Percentiles rank a stretch among this genome's conserved stretches.
These are phyloP conservation scores for Camelus bactrianus DNA, from an alignment of 2,113 vertebrate species.

Conservation along the genomic window DNA sequence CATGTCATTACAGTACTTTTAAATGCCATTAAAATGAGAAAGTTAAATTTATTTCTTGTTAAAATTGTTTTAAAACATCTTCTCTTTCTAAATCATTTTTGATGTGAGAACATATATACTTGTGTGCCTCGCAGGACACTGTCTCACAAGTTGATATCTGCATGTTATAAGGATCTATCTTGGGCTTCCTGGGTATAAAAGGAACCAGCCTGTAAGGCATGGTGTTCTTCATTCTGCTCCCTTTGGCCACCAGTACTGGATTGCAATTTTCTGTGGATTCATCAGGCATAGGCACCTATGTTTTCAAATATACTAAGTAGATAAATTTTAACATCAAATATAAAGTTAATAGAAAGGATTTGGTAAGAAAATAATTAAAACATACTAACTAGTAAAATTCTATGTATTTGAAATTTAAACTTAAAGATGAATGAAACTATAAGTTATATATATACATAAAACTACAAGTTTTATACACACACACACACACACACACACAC, in stretches of 20 bases:
- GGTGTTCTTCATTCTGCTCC: background rate
- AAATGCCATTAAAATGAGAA: background rate
- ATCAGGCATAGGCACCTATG: background rate
- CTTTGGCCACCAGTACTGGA: background rate
- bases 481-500: no score
- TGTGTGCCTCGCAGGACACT: background rate
- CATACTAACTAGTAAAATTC: background rate
- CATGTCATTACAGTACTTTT: background rate
- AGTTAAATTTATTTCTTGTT: background rate
- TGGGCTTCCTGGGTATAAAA: background rate
- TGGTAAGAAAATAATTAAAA: background rate
- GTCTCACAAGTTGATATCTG: background rate
- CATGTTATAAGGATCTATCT: background rate
- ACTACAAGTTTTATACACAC: no score
- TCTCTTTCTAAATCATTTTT: background rate
- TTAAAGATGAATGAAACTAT: background rate
- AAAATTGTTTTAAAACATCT: background rate
- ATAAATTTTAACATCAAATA: background rate
- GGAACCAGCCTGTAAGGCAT: background rate
- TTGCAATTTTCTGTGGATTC: background rate
- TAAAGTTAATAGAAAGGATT: background rate
- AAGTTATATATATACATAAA: background rate
- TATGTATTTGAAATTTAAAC: background rate
- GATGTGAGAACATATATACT: accelerated
- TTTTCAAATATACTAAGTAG: background rate